Percentiles rank a stretch among this genome's conserved stretches.
phyloP scores from a whole-genome alignment of 64 coral and sea anemone genomes.

The Catalaphyllia jardinei region DNA sequence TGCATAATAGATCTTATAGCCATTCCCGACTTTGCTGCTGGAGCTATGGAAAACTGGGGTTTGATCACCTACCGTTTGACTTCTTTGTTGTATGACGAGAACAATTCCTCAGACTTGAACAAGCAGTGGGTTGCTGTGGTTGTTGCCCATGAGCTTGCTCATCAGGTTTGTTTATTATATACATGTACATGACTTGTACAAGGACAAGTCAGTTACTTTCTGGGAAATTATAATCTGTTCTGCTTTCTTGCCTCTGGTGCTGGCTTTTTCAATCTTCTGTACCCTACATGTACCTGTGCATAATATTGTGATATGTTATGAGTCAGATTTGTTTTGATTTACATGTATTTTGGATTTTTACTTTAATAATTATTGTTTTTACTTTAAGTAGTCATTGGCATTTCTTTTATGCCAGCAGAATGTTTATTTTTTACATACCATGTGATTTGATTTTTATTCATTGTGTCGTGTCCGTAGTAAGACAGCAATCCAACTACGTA shows the following conservation, averaged over 20 bases:
- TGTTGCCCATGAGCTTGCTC: slow-evolving; percentile 85
- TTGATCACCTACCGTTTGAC: slow-evolving; percentile 92
- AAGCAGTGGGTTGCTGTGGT: slow-evolving; percentile 91
- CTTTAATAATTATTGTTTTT: no score
- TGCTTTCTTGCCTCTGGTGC: background rate
- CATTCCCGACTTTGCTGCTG: slow-evolving; percentile 94
- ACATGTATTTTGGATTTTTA: no score
- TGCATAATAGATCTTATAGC: slow-evolving; percentile 84
- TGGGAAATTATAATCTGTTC: background rate
- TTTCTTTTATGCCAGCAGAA: no score
- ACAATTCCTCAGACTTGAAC: slow-evolving; percentile 74
- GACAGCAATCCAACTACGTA: background rate
- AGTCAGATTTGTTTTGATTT: background rate
- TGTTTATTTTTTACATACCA: background rate
- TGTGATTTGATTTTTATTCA: background rate
- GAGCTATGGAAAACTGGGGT: slow-evolving; percentile 97
- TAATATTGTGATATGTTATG: background rate
- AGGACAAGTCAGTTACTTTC: no score
- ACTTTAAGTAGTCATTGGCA: no score
- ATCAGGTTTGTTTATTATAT: slow-evolving; percentile 77
- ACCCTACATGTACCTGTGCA: background rate
- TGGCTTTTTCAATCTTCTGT: background rate
- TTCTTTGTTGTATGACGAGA: slow-evolving; percentile 79
- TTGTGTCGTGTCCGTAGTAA: no score
- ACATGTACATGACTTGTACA: background rate